A percentile compares a stretch with the other conserved stretches of the same genome.
phyloP scores from a whole-genome alignment of 2,113 vertebrate species.

The Sander vitreus region DNA sequence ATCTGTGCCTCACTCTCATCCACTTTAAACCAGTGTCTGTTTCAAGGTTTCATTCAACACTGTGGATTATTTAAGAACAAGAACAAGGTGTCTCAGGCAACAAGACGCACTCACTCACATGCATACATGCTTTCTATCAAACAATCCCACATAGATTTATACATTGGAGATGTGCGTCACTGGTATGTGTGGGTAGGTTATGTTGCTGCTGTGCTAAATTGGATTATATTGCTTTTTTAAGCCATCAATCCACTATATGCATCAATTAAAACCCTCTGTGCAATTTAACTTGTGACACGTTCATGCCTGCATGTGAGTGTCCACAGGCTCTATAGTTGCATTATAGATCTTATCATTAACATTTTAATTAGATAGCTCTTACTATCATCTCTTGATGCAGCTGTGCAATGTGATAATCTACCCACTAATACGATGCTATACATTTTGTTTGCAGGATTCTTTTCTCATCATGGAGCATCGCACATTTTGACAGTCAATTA shows the following conservation, averaged over 20 bases:
- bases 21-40: constrained; percentile 15
- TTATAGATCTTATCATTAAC: constrained; percentile 44
- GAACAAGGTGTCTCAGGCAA: constrained; percentile 12
- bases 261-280: constrained; percentile 33
- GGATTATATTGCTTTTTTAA: constrained; percentile 57
- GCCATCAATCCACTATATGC: constrained; percentile 4
- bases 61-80: constrained; percentile 17
- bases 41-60: constrained; percentile 19
- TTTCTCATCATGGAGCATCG: constrained; percentile 28
- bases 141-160: constrained; percentile 37
- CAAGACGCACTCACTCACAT: constrained; percentile 1
- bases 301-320: background rate
- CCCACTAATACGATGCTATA: constrained; percentile 12
- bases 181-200: constrained; percentile 59
- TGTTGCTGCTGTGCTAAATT: constrained; percentile 53
- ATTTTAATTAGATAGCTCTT: constrained; percentile 44
- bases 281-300: constrained; percentile 41
- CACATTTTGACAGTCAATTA: constrained; percentile 66
- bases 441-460: constrained; percentile 50
- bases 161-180: constrained; percentile 43
- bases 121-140: constrained; percentile 2
- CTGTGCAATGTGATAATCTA: constrained; percentile 42
- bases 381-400: constrained; percentile 31
- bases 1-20: background rate
- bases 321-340: constrained; percentile 46